phyloP scores from a whole-genome alignment of 2,797 vertebrate species.

The Ateles fusciceps region DNA sequence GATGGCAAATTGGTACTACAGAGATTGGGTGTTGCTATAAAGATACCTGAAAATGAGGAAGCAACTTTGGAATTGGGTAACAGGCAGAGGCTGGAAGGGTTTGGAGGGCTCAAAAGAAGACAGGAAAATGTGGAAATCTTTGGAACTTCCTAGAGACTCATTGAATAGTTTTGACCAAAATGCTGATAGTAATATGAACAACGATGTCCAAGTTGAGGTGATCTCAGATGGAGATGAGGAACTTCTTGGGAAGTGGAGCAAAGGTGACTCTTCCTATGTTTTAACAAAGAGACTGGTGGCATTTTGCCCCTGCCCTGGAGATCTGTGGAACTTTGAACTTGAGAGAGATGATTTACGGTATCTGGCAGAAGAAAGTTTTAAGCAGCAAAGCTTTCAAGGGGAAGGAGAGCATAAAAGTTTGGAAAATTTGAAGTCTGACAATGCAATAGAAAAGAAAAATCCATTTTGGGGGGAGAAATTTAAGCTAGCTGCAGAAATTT shows the following conservation, averaged over 20 bases:
- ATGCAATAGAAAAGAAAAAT: not conserved
- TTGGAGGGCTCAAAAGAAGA: not conserved
- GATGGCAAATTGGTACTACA: not conserved
- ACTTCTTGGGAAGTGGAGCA: not conserved
- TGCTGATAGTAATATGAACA: not conserved
- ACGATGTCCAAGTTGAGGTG: not conserved
- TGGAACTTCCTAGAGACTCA: not conserved
- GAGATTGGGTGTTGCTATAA: not conserved
- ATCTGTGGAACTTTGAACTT: not conserved
- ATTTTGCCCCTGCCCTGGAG: not conserved
- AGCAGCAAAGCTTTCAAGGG: not conserved
- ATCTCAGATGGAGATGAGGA: not conserved
- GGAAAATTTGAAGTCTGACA: not conserved
- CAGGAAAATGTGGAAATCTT: not conserved
- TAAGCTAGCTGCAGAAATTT: not conserved
- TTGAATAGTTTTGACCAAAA: not conserved
- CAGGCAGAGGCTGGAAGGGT: not conserved
- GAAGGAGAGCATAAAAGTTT: not conserved
- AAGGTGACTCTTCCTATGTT: not conserved
- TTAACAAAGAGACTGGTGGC: not conserved
- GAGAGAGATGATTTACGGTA: not conserved
- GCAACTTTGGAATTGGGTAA: not conserved
- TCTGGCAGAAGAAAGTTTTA: not conserved
- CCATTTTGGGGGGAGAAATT: not conserved
- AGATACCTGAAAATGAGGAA: not conserved